These are phyloP conservation scores for Vireo griseus DNA, from an alignment of 2,797 vertebrate genomes.

Conservation along the genomic window DNA sequence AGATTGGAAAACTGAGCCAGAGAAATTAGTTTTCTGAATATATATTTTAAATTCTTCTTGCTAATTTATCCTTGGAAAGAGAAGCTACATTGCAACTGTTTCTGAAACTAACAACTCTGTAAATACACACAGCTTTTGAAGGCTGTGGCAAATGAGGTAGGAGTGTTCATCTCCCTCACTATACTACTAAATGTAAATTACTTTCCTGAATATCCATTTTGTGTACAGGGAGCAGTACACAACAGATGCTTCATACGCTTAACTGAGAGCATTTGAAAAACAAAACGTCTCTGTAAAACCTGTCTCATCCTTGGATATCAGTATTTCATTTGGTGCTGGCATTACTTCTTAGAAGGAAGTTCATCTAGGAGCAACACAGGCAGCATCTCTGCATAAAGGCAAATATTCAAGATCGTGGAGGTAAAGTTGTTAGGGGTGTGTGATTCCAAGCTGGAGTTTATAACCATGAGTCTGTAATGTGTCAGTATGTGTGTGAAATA, in stretches of 20 bases:
- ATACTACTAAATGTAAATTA: not conserved
- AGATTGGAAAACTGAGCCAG: not conserved
- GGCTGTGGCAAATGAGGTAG: not conserved
- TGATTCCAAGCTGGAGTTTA: not conserved
- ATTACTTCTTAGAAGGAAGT: not conserved
- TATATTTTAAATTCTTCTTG: not conserved
- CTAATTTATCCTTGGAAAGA: not conserved
- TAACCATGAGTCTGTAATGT: not conserved
- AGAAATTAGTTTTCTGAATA: not conserved
- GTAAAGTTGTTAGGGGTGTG: not conserved
- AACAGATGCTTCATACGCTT: not conserved
- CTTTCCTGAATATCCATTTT: not conserved
- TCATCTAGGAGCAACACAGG: not conserved
- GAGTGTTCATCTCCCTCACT: slow-evolving; percentile 1
- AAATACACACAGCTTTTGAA: not conserved
- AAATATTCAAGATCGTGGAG: not conserved
- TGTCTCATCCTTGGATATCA: not conserved
- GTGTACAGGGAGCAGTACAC: not conserved
- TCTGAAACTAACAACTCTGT: not conserved
- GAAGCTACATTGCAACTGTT: not conserved
- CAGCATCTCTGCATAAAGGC: not conserved
- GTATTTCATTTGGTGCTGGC: not conserved
- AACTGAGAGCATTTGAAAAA: not conserved
- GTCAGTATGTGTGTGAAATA: not conserved
- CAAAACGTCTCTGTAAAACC: not conserved